Percentiles rank a stretch among this genome's conserved stretches.
These are phyloP conservation scores for Papilio xuthus DNA, from an alignment of 1,140 invertebrate genomes.

Conservation along the genomic window DNA sequence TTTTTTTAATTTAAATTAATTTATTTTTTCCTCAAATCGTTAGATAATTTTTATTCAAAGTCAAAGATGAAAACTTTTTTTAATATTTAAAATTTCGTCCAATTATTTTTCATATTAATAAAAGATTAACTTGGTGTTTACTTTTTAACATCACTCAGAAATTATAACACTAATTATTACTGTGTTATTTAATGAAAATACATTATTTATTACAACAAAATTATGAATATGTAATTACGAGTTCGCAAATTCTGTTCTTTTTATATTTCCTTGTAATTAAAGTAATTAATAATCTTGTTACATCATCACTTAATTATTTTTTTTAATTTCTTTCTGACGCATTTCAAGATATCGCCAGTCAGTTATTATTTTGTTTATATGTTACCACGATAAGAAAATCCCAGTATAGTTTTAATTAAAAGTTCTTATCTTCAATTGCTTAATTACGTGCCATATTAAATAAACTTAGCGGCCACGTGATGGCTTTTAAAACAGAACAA, in stretches of 20 bases:
- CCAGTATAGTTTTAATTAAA: constrained; percentile 20
- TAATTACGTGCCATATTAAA: constrained; percentile 27
- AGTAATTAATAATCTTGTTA: background rate
- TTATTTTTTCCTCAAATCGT: background rate
- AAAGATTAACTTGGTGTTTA: too few species aligned
- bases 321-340: constrained; percentile 13
- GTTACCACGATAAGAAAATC: background rate
- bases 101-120: too few species aligned
- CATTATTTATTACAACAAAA: too few species aligned
- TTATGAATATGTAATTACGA: too few species aligned
- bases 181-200: too few species aligned
- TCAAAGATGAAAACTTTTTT: background rate
- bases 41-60: background rate
- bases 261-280: background rate
- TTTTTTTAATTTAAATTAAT: background rate
- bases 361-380: constrained; percentile 13
- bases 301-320: background rate
- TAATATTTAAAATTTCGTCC: too few species aligned
- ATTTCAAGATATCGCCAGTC: background rate
- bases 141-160: too few species aligned
- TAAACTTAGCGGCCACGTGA: constrained; percentile 14
- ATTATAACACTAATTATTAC: too few species aligned
- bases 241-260: background rate
- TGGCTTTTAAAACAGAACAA: constrained; percentile 13
- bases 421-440: constrained; percentile 15